Conservation (phyloP, 2,113 vertebrate genomes). For the Pitta sordida region DNA sequence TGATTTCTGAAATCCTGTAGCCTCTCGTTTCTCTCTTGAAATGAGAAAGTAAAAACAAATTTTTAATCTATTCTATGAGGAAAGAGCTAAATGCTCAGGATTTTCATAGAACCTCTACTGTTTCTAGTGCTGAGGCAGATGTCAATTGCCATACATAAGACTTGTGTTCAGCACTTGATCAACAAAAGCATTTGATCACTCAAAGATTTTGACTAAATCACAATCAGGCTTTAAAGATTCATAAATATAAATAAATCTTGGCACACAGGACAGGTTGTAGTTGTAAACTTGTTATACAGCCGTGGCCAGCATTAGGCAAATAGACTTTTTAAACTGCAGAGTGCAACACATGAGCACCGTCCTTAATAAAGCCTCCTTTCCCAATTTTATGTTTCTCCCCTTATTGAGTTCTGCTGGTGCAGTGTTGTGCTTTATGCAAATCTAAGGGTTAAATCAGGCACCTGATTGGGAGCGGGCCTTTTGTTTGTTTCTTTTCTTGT, state of each 20-base stretch:
- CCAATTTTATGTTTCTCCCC: background rate
- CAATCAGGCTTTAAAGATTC: background rate
- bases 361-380: background rate
- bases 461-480: accelerated
- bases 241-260: background rate
- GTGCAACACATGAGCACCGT: background rate
- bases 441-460: background rate
- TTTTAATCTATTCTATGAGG: background rate
- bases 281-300: background rate
- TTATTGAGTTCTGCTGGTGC: background rate
- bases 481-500: background rate
- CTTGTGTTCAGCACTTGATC: background rate
- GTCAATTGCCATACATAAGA: background rate
- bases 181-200: background rate
- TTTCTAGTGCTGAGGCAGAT: background rate
- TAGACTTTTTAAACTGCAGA: background rate
- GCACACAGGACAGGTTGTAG: background rate
- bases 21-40: background rate
- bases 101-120: background rate
- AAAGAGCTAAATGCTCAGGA: background rate
- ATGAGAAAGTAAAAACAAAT: background rate
- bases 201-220: background rate
- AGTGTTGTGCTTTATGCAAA: background rate
- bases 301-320: background rate
- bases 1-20: background rate